These are phyloP conservation scores for Zeuzera pyrina DNA, from an alignment of 2,888 invertebrate genomes.

Conservation along the genomic window DNA sequence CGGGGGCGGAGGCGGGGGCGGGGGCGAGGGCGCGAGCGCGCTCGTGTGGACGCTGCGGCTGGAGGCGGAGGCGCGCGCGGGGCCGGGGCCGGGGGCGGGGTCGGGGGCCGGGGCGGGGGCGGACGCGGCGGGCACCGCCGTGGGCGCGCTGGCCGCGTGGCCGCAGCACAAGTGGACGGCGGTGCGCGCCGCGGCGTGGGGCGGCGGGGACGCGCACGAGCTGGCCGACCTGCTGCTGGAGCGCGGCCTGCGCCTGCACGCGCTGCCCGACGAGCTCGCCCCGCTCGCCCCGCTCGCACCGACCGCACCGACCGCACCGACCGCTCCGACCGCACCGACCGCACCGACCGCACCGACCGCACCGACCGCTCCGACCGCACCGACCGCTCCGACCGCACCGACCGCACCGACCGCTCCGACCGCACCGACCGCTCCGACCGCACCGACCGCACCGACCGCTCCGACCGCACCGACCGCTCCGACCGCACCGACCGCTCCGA, in stretches of 20 bases:
- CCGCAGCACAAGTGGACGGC: slow-evolving; percentile 26
- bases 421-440: too few species aligned
- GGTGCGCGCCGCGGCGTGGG: slow-evolving; percentile 41
- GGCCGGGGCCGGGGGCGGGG: slow-evolving; percentile 16
- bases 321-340: too few species aligned
- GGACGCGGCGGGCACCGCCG: slow-evolving; percentile 19
- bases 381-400: too few species aligned
- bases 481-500: too few species aligned
- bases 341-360: too few species aligned
- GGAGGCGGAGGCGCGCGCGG: slow-evolving; percentile 23
- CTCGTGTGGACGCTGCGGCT: slow-evolving; percentile 17
- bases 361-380: too few species aligned
- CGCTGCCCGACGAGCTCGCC: slow-evolving; percentile 83
- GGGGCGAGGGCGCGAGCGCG: slow-evolving; percentile 16
- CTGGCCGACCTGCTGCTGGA: slow-evolving; percentile 84
- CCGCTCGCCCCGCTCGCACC: too few species aligned
- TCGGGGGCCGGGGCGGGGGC: slow-evolving; percentile 1
- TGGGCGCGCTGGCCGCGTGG: slow-evolving; percentile 14
- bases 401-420: too few species aligned
- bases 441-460: too few species aligned
- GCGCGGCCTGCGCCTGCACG: slow-evolving; percentile 81
- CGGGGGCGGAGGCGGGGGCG: slow-evolving; percentile 63
- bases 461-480: too few species aligned
- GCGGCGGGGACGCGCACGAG: slow-evolving; percentile 74
- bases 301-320: too few species aligned